Percentiles rank a stretch among this genome's conserved stretches.
These are phyloP conservation scores for Lordiphosa andalusiaca DNA, from an alignment of 2,888 invertebrate genomes.

Conservation along the genomic window DNA sequence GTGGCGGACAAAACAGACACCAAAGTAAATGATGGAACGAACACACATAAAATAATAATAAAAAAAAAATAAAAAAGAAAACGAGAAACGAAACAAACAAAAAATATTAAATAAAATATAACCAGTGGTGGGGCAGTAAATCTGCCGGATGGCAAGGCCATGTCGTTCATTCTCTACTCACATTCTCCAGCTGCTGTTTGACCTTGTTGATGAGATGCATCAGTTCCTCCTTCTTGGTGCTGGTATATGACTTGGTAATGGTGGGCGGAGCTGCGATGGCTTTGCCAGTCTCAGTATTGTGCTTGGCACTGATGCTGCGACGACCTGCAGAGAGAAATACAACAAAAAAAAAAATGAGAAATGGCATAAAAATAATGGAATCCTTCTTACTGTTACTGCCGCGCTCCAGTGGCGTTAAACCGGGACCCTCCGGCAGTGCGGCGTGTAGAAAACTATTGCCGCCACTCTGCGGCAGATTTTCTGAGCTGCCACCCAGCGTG, in stretches of 20 bases:
- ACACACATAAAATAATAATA: constrained; percentile 45
- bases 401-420: constrained; percentile 74
- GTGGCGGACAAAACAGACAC: constrained; percentile 52
- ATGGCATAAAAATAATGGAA: neutral
- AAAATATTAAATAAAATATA: constrained; percentile 25
- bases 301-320: constrained; percentile 85
- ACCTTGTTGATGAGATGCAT: constrained; percentile 91
- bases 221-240: constrained; percentile 85
- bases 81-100: constrained; percentile 12
- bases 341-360: constrained; percentile 11
- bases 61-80: constrained; percentile 24
- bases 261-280: constrained; percentile 72
- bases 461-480: constrained; percentile 80
- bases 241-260: constrained; percentile 80
- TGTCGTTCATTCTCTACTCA: constrained; percentile 81
- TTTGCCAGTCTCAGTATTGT: constrained; percentile 79
- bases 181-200: constrained; percentile 91
- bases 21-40: constrained; percentile 53
- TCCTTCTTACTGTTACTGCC: constrained; percentile 75
- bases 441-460: constrained; percentile 79
- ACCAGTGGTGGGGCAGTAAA: constrained; percentile 5
- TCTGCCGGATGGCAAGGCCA: neutral
- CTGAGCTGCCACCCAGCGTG: constrained; percentile 88
- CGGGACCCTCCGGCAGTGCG: constrained; percentile 80
- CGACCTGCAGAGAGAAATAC: constrained; percentile 80